These are phyloP conservation scores for Tautogolabrus adspersus DNA, from an alignment of 2,113 vertebrate species.

Conservation along the genomic window DNA sequence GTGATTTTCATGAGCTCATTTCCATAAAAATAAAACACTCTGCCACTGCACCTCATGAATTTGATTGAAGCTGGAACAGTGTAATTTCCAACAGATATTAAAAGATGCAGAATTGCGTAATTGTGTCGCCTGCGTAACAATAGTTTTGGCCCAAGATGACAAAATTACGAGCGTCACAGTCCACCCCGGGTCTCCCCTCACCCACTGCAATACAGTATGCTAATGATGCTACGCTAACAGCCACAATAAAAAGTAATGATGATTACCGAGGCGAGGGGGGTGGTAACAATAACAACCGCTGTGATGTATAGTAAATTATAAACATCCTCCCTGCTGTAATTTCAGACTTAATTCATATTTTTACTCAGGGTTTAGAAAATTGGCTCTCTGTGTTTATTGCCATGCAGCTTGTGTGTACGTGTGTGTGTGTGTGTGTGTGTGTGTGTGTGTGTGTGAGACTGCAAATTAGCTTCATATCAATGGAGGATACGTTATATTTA, in stretches of 20 bases:
- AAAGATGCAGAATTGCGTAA: constrained; percentile 59
- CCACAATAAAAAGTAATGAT: constrained; percentile 69
- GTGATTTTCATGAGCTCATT: constrained; percentile 52
- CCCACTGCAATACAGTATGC: constrained; percentile 49
- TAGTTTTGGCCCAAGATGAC: constrained; percentile 28
- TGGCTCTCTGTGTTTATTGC: constrained; percentile 8
- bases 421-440: too few species aligned
- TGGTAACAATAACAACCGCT: constrained; percentile 59
- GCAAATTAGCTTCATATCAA: constrained; percentile 12
- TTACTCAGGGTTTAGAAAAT: constrained; percentile 29
- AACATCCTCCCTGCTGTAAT: constrained; percentile 40
- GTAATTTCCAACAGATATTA: constrained; percentile 66
- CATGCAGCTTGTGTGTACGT: background rate
- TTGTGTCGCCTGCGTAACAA: constrained; percentile 50
- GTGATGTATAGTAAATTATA: constrained; percentile 56
- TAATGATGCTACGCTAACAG: constrained; percentile 68
- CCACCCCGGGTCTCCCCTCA: constrained; percentile 51
- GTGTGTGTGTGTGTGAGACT: background rate
- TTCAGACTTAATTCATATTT: constrained; percentile 49
- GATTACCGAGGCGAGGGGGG: constrained; percentile 46
- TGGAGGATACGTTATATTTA: constrained; percentile 8
- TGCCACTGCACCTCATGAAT: constrained; percentile 41
- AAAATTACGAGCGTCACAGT: constrained; percentile 44
- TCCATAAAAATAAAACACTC: constrained; percentile 60
- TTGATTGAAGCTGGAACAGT: constrained; percentile 37